Evolutionary conservation across 2,888 invertebrate species (phyloP).

Genomic region (Ichneumoninae sp.): DNA sequence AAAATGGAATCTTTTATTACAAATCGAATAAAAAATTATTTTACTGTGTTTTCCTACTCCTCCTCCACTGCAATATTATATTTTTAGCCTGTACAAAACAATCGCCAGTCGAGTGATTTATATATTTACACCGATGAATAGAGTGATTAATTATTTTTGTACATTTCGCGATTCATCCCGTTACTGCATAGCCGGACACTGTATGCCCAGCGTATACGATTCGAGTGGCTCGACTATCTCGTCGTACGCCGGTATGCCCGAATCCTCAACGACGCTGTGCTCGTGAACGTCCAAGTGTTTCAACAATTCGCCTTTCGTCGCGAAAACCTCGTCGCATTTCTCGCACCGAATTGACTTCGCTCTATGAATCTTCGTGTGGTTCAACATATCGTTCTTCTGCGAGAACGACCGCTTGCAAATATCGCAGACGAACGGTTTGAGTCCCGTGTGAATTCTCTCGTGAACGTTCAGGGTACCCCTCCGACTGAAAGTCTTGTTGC

Average conservation of each 20-base stretch:
- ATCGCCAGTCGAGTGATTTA: neutral
- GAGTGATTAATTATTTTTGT: constrained; percentile 8
- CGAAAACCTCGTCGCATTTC: constrained; percentile 69
- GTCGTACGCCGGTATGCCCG: neutral
- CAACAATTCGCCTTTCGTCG: constrained; percentile 68
- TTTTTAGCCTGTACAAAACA: neutral
- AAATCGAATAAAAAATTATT: neutral
- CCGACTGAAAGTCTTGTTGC: constrained; percentile 77
- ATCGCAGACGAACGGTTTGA: constrained; percentile 78
- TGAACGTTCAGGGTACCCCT: constrained; percentile 78
- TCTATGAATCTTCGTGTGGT: constrained; percentile 77
- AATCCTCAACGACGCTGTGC: neutral
- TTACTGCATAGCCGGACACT: constrained; percentile 19
- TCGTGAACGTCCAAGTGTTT: constrained; percentile 65
- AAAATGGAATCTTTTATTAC: neutral
- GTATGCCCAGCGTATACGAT: neutral
- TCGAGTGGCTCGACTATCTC: constrained; percentile 7
- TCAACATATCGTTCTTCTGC: constrained; percentile 80
- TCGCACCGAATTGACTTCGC: constrained; percentile 64
- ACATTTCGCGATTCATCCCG: constrained; percentile 3
- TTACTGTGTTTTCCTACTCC: neutral
- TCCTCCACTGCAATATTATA: neutral
- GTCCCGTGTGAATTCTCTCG: constrained; percentile 79
- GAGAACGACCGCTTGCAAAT: constrained; percentile 77
- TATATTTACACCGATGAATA: neutral